A percentile compares a stretch with the other conserved stretches of the same genome.
Evolutionary conservation across 1,140 invertebrate species (phyloP).

Genomic region (Mamestra configurata): DNA sequence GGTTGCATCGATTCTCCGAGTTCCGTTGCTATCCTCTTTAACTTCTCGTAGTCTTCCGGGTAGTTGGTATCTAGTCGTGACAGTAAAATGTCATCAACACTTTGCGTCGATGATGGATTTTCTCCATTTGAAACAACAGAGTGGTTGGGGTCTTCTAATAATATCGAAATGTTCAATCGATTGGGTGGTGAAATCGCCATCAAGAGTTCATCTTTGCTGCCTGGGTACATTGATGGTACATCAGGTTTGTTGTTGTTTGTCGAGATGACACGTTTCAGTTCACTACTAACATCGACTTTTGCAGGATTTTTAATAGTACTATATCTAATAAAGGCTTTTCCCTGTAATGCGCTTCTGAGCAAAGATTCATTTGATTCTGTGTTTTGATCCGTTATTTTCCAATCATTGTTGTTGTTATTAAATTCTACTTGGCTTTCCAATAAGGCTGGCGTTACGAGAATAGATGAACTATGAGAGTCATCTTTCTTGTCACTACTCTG

Average conservation of each 20-base stretch:
- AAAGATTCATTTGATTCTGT: slow-evolving; percentile 91
- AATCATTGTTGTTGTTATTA: slow-evolving; percentile 94
- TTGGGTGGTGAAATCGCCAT: slow-evolving; percentile 84
- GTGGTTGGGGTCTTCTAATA: slow-evolving; percentile 82
- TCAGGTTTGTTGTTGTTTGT: slow-evolving; percentile 86
- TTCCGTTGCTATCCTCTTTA: slow-evolving; percentile 92
- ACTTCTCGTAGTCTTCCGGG: slow-evolving; percentile 92
- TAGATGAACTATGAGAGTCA: slow-evolving; percentile 73
- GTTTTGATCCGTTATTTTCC: slow-evolving; percentile 92
- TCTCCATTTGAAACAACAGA: slow-evolving; percentile 84
- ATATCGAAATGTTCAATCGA: slow-evolving; percentile 86
- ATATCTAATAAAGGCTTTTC: slow-evolving; percentile 90
- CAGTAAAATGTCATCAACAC: slow-evolving; percentile 92
- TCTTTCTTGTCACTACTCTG: slow-evolving; percentile 91
- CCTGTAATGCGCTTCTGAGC: slow-evolving; percentile 93
- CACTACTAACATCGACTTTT: slow-evolving; percentile 76
- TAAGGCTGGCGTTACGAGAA: slow-evolving; percentile 86
- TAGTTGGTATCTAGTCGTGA: slow-evolving; percentile 91
- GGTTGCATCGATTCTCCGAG: slow-evolving; percentile 91
- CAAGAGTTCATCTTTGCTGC: slow-evolving; percentile 79
- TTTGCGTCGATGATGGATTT: slow-evolving; percentile 89
- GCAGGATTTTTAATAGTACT: slow-evolving; percentile 84
- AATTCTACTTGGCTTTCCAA: slow-evolving; percentile 88
- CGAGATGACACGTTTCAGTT: slow-evolving; percentile 82
- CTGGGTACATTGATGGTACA: slow-evolving; percentile 85